Conservation (phyloP, 2,888 invertebrate genomes). For the Drosophila pseudotalamancana region DNA sequence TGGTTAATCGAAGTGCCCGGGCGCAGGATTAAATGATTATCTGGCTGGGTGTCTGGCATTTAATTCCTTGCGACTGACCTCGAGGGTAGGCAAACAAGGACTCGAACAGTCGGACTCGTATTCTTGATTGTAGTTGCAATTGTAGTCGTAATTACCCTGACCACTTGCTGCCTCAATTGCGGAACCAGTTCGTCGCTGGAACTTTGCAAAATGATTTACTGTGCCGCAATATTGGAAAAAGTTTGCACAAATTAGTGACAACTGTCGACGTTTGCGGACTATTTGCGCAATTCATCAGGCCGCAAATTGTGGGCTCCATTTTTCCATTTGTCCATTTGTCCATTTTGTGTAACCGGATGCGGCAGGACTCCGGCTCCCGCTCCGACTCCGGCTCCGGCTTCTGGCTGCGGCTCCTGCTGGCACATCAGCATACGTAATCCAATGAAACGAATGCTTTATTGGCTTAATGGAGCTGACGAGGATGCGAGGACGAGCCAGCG, state of each 20-base stretch:
- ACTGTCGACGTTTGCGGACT: conserved; percentile 27
- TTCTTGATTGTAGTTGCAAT: background rate
- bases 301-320: conserved; percentile 60
- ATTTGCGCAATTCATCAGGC: conserved; percentile 72
- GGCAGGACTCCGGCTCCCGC: background rate
- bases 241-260: conserved; percentile 56
- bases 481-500: conserved; percentile 30
- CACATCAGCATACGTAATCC: conserved; percentile 76
- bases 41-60: conserved; percentile 31
- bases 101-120: background rate
- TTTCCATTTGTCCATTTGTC: background rate
- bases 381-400: background rate
- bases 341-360: conserved; percentile 68
- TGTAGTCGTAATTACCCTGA: conserved; percentile 57
- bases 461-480: conserved; percentile 76
- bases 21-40: conserved; percentile 72
- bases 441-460: conserved; percentile 81
- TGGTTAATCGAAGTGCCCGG: conserved; percentile 49
- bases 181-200: conserved; percentile 35
- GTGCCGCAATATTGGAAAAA: conserved; percentile 31
- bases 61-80: conserved; percentile 42
- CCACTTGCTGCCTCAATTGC: conserved; percentile 3
- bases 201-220: conserved; percentile 54
- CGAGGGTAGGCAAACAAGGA: background rate
- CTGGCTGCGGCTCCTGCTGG: background rate